phyloP scores from a whole-genome alignment of 2,113 vertebrate species.

The Calidris pygmaea region DNA sequence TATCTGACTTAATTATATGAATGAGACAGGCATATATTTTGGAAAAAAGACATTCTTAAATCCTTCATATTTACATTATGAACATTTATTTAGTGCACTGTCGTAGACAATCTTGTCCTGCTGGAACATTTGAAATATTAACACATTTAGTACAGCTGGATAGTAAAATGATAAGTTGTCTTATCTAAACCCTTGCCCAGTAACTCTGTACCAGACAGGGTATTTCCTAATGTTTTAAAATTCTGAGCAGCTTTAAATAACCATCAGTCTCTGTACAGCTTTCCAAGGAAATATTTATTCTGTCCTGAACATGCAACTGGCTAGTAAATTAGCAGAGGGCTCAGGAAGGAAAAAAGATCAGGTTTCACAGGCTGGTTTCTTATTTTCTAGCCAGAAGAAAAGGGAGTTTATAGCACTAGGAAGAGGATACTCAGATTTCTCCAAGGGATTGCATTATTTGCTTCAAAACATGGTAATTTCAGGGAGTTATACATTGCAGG shows the following conservation, averaged over 20 bases:
- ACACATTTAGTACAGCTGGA: background rate
- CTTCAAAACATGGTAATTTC: slow-evolving; percentile 21
- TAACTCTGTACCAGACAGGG: background rate
- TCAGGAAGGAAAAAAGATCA: background rate
- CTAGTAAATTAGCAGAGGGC: slow-evolving; percentile 15
- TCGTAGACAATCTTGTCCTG: background rate
- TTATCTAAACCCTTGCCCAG: background rate
- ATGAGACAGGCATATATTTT: background rate
- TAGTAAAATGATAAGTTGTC: background rate
- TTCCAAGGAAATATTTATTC: slow-evolving; percentile 16
- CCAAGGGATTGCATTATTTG: background rate
- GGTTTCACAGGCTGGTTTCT: background rate
- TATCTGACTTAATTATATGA: background rate
- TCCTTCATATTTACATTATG: background rate
- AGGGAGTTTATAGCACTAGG: background rate
- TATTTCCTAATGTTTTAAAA: background rate
- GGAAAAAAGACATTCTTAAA: background rate
- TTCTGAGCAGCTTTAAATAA: background rate
- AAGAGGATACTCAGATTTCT: background rate
- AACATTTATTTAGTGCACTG: background rate
- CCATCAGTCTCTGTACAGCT: background rate
- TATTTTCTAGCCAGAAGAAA: background rate
- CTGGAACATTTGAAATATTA: background rate
- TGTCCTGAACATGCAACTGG: background rate
- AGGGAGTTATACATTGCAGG: background rate